Base-by-base conservation (phyloP, 2,888 invertebrate genomes). In the Theodoxus fluviatilis region DNA sequence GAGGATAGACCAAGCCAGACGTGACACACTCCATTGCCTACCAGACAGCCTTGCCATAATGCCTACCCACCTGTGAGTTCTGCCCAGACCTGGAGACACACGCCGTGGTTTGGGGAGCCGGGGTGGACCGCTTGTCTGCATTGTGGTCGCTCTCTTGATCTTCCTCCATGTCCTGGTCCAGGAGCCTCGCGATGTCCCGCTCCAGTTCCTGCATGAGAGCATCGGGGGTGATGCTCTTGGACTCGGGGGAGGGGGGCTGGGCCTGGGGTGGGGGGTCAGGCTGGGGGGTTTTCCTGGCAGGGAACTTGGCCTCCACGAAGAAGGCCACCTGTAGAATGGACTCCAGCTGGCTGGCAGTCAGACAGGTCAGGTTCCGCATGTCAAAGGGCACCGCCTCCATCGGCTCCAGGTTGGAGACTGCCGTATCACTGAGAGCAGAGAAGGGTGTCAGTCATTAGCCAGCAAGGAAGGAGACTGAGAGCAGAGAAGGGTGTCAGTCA, bases 321-420 rank as follows among this genome's bases (percentile, higher is more conserved):
- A 90, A 90, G 69, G 90, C 89, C 28, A 91, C 84, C 64, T 89
- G 85, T n/a, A 90, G 88, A 40, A 91, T 84, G 74, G 90, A 88
- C 37, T 87, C 85, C 61, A 91, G 83, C 40, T 89, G 87, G 43
- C 87, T 87, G 0, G 89, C 86, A 31, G 89, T 88, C 43, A 91
- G 81, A 61, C 89, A 88, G 2, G 79, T 83, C 61, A 91, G 85
- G 79, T 88, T 88, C 52, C 84, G 83, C 1, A 88, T 86, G 75
- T 89, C 88, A 80, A 91, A 91, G 4, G 87, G 83, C 0, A 81
- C 75, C 0, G 88, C 84, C 72, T 90, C 90, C 33, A 89, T 81
- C 12, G 89, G 87, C 72, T 90, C 90, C 68, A 91, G 81, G 22
- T 85, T 82, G 18, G 80, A 81, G 22, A 89, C 77, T 3, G 85